Percentiles rank a stretch among this genome's conserved stretches.
phyloP scores from a whole-genome alignment of 2,888 invertebrate genomes.

The Cheilosia urbana region DNA sequence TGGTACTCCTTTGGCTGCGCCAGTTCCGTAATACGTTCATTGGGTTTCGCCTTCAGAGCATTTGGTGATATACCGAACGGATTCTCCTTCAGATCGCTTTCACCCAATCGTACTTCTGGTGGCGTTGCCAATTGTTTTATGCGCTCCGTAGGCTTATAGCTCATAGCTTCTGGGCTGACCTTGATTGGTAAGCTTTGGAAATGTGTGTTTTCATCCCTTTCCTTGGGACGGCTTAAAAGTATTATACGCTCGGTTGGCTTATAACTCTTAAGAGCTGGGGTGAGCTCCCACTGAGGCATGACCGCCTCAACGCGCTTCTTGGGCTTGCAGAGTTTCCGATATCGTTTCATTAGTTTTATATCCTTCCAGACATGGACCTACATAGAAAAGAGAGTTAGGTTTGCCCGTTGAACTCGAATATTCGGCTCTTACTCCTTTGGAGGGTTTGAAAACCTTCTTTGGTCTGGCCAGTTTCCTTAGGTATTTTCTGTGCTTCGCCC shows the following conservation, averaged over 20 bases:
- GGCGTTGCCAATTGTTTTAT: slow-evolving; percentile 31
- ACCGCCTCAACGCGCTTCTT: slow-evolving; percentile 60
- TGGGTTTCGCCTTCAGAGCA: slow-evolving; percentile 84
- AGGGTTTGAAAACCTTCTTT: slow-evolving; percentile 76
- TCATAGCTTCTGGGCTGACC: slow-evolving; percentile 1
- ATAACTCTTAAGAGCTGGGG: slow-evolving; percentile 71
- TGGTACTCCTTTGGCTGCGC: slow-evolving; percentile 84
- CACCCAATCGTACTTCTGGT: slow-evolving; percentile 78
- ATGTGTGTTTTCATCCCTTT: slow-evolving; percentile 39
- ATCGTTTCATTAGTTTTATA: slow-evolving; percentile 76
- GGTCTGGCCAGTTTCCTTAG: slow-evolving; percentile 79
- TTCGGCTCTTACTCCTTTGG: slow-evolving; percentile 75
- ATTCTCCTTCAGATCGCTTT: slow-evolving; percentile 84
- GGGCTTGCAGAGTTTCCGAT: slow-evolving; percentile 78
- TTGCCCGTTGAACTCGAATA: not conserved
- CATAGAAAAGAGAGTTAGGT: not conserved
- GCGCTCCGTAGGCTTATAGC: not conserved
- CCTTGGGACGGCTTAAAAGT: slow-evolving; percentile 72
- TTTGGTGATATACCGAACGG: slow-evolving; percentile 84
- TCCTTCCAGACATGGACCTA: slow-evolving; percentile 48
- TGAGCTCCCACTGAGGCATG: slow-evolving; percentile 78
- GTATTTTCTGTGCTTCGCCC: slow-evolving; percentile 78
- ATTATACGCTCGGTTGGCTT: slow-evolving; percentile 64
- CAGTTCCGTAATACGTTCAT: slow-evolving; percentile 83
- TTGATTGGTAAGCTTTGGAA: slow-evolving; percentile 68